Base-by-base conservation (phyloP, 2,797 vertebrate genomes). In the Danio jaintianensis region DNA sequence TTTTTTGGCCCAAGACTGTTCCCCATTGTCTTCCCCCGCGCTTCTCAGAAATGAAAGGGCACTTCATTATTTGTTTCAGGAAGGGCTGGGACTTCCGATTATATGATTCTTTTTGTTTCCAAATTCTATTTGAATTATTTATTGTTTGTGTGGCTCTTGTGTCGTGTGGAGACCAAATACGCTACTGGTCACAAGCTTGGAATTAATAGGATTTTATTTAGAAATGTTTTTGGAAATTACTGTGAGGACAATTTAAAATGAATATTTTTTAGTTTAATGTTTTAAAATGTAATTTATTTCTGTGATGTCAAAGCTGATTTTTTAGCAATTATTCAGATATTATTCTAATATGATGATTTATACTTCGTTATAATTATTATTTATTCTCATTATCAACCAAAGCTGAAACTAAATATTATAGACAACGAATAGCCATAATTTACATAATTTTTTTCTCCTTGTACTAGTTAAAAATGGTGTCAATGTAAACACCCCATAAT, bases 41-140 rank as follows among this genome's bases (percentile, higher is more conserved):
- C 52, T 43, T 56, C 52, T 77, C 83, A 81, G 86, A 80, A 85
- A 84, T 82, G 58, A 70, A 79, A 78, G 75, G 69, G 53, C 69
- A 63, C 74, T 85, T 68, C 80, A 85, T 85, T 85, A 82, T 86
- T 85, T 80, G 78, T 18, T 79, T 63, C 58, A 79, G 87, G 87
- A 88, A 86, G 88, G 86, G 89, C 62, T 86, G 86, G 84, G 75
- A 75, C 79, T 86, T 87, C 83, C 86, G 80, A 84, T 84, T 81
- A 87, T 82, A 84, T 80, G 45, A 85, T 87, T 82, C 11, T 40
- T 61, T 79, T 81, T 84, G 59, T 58, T 85, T 85, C 70, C 15
- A 53, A 58, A 72, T 61, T 76, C 22, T 52, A 45, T 81, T 86
- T 83, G 78, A 61, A n/a, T 20, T 74, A 59, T 18, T 16, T n/a